Base-by-base conservation (phyloP, 2,113 vertebrate species). In the Pseudonaja textilis region DNA sequence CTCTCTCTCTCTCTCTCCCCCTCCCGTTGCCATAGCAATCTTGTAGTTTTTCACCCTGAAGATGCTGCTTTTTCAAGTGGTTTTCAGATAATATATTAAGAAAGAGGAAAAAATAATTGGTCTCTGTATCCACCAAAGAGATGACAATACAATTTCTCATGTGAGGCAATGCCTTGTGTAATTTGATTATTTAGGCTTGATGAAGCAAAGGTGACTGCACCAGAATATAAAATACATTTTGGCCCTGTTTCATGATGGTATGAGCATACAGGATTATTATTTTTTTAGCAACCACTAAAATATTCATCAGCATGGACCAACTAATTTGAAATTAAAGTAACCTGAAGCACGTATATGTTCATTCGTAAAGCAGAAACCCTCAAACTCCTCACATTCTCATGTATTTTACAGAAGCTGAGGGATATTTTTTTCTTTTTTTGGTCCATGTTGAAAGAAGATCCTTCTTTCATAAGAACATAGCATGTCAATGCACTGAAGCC, bases 61-160 rank as follows among this genome's bases (percentile, higher is more conserved):
- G 87, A 94, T 85, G 74, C 95, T 96, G 93, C 94, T 94, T 90
- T 95, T 96, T 96, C 97, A 96, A 96, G 96, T 97, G 96, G 90
- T 92, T 94, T 96, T 95, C 93, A 96, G 94, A 96, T 95, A 95
- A 45, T 10, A 86, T 94, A 95, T 95, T 96, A 93, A 93, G 93
- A 29, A 87, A 95, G 39, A 91, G 93, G 54, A 57, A 92, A 25
- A 91, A 94, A 94, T 95, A 23, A 89, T 81, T 81, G 69, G 14
- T 59, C 1, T 10, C 11, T 10, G 20, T 94, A 95, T 95, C 89
- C 81, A 47, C 94, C 89, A 92, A 90, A 95, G 92, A 94, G 20
- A n/a, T 81, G 85, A 61, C 91, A 92, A 69, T 64, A 94, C 94
- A 87, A 10, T 61, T 96, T 94, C 69, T 61, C 85, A 85, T 95